A percentile compares a stretch with the other conserved stretches of the same genome.
Evolutionary conservation across 1,140 invertebrate species (phyloP).

Genomic region (Drosophila bocqueti): DNA sequence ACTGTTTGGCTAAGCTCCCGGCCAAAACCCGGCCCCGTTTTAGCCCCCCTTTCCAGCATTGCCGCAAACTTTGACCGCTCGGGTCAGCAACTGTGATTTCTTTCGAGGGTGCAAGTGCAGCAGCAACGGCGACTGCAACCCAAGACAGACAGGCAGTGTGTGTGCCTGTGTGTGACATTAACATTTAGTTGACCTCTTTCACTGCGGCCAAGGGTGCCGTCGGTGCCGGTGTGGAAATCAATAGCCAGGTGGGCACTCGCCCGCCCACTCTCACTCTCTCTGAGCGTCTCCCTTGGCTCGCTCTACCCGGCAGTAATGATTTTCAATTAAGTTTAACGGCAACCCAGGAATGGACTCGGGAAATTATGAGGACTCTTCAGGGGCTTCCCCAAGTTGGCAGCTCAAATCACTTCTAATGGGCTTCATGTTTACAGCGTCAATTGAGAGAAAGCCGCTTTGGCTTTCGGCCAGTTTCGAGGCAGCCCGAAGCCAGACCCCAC

Average conservation of each 20-base stretch:
- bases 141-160: conserved; percentile 33
- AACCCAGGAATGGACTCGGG: conserved; percentile 8
- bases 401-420: conserved; percentile 83
- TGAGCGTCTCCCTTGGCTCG: not conserved
- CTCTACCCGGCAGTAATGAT: conserved; percentile 61
- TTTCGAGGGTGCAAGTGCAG: conserved; percentile 30
- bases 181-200: conserved; percentile 81
- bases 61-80: conserved; percentile 66
- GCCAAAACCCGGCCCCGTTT: conserved; percentile 8
- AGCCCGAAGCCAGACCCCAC: conserved; percentile 53
- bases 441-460: conserved; percentile 82
- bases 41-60: conserved; percentile 43
- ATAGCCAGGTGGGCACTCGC: conserved; percentile 47
- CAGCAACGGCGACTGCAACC: conserved; percentile 18
- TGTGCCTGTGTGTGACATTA: conserved; percentile 69
- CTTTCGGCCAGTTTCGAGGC: conserved; percentile 50
- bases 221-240: conserved; percentile 79
- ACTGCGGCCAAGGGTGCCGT: conserved; percentile 73
- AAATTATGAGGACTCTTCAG: conserved; percentile 75
- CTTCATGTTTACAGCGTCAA: conserved; percentile 84
- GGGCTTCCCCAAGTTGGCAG: conserved; percentile 72
- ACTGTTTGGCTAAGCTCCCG: conserved; percentile 39
- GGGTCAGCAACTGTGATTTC: conserved; percentile 75
- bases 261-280: not conserved
- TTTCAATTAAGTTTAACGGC: conserved; percentile 77